Conservation (phyloP, 1,140 invertebrate species). For the Bombus fervidus region DNA sequence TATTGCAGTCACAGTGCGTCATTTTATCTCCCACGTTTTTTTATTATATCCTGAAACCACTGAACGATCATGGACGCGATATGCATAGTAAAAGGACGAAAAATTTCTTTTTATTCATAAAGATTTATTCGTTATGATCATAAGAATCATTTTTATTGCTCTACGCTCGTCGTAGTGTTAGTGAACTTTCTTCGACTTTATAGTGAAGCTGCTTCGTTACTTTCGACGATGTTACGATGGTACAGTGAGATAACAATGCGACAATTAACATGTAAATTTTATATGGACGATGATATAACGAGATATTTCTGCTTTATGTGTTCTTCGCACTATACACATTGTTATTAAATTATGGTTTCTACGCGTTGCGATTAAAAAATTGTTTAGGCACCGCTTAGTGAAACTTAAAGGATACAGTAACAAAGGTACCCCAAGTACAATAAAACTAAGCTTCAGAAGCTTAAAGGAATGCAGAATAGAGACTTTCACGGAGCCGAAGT, state of each 20-base stretch:
- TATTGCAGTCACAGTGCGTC: not conserved
- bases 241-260: not conserved
- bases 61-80: not conserved
- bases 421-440: not conserved
- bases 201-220: not conserved
- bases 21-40: not conserved
- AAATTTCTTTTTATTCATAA: no score
- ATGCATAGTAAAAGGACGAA: not conserved
- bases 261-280: not conserved
- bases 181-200: not conserved
- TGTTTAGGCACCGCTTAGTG: not conserved
- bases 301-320: no score
- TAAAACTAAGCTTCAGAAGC: not conserved
- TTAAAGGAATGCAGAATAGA: not conserved
- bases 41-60: not conserved
- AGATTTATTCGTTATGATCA: no score
- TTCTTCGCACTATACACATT: not conserved
- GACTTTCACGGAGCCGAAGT: no score
- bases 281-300: no score
- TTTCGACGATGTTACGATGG: no score
- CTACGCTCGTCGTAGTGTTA: not conserved
- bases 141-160: not conserved
- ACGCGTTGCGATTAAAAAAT: not conserved
- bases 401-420: not conserved
- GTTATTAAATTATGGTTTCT: not conserved